Conservation (phyloP, 2,797 vertebrate genomes). For the Poeciliopsis infans region DNA sequence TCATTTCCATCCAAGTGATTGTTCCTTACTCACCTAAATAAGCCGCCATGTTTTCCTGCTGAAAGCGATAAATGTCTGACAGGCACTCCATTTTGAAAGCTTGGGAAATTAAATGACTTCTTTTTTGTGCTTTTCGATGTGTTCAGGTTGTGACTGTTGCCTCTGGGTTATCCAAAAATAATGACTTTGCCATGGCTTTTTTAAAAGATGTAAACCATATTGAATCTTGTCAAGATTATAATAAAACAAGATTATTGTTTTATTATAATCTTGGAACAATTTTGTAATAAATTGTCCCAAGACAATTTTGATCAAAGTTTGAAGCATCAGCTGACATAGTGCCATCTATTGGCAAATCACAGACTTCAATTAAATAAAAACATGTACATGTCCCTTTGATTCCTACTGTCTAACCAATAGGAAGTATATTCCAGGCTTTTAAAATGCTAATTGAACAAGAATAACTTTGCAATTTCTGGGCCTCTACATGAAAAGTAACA, state of each 20-base stretch:
- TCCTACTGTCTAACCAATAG: background rate
- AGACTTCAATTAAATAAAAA: constrained; percentile 2
- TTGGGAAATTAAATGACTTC: background rate
- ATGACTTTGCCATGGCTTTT: background rate
- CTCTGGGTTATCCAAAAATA: background rate
- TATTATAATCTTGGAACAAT: background rate
- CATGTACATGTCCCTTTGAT: background rate
- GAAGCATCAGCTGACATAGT: background rate
- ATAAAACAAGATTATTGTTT: too few relatives aligned
- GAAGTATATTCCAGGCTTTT: background rate
- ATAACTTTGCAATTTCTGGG: background rate
- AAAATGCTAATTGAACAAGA: background rate
- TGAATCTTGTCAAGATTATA: background rate
- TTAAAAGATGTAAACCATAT: background rate
- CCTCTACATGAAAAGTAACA: background rate
- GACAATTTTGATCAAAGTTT: background rate
- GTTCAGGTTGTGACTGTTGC: background rate
- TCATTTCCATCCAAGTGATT: constrained; percentile 60
- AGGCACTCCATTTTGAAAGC: constrained; percentile 1
- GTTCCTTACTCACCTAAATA: constrained; percentile 36
- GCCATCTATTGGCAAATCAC: background rate
- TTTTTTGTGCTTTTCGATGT: background rate
- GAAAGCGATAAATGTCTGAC: constrained; percentile 9
- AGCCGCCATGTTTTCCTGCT: constrained; percentile 21
- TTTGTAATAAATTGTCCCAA: background rate